These are phyloP conservation scores for Sisyra nigra DNA, from an alignment of 2,888 invertebrate genomes.

Conservation along the genomic window DNA sequence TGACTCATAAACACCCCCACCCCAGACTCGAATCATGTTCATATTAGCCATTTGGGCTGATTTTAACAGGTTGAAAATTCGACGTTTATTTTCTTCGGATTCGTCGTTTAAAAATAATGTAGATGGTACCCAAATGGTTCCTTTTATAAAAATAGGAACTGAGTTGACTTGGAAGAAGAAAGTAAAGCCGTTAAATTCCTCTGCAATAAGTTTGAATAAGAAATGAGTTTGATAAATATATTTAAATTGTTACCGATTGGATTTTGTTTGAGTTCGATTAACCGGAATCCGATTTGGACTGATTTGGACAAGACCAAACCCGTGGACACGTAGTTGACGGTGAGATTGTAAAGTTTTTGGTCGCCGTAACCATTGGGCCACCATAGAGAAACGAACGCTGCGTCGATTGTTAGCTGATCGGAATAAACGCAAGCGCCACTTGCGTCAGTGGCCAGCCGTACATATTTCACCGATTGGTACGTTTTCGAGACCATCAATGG, in stretches of 20 bases:
- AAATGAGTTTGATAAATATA: too few relatives aligned
- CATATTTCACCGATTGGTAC: too few relatives aligned
- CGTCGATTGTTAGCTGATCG: too few relatives aligned
- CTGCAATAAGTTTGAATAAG: too few relatives aligned
- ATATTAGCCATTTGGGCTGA: constrained; percentile 58
- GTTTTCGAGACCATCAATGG: too few relatives aligned
- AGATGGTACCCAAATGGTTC: constrained; percentile 78
- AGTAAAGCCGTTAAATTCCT: constrained; percentile 33
- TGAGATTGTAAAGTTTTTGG: constrained; percentile 53
- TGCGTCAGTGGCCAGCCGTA: too few relatives aligned
- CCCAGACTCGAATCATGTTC: constrained; percentile 84
- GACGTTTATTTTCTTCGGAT: constrained; percentile 35
- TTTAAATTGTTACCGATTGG: too few relatives aligned
- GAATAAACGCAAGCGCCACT: too few relatives aligned
- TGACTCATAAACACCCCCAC: constrained; percentile 78
- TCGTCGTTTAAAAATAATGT: constrained; percentile 58
- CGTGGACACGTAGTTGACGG: constrained; percentile 29
- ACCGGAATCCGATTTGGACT: too few relatives aligned
- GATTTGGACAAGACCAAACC: constrained; percentile 12
- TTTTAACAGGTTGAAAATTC: constrained; percentile 32
- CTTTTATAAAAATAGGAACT: constrained; percentile 70
- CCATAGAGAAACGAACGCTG: constrained; percentile 35
- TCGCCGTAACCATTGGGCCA: constrained; percentile 82
- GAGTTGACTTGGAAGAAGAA: constrained; percentile 77
- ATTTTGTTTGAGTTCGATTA: too few relatives aligned